Percentiles rank a stretch among this genome's conserved stretches.
These are phyloP conservation scores for Saturnia pavonia DNA, from an alignment of 2,888 invertebrate species.

Conservation along the genomic window DNA sequence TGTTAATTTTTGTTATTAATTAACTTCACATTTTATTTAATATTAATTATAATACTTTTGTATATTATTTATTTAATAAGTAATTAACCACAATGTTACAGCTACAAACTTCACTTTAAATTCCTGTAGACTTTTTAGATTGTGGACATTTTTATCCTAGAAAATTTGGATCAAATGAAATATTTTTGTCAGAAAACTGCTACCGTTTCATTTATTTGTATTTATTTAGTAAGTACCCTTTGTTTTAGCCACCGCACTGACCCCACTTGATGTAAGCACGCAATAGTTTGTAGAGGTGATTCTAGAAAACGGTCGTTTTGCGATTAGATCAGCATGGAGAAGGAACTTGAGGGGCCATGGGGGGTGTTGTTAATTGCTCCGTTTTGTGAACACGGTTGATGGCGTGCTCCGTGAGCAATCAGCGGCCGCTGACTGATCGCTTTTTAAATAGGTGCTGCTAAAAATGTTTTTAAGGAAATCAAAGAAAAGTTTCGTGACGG, in stretches of 20 bases:
- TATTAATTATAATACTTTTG: too few relatives aligned
- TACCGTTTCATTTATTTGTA: not conserved
- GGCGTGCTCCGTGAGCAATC: constrained; percentile 78
- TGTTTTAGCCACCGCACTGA: constrained; percentile 37
- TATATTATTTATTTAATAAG: too few relatives aligned
- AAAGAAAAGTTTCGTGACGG: constrained; percentile 65
- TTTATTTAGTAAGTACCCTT: constrained; percentile 14
- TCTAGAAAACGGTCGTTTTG: constrained; percentile 82
- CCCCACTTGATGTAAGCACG: constrained; percentile 58
- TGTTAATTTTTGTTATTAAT: too few relatives aligned
- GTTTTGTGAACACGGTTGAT: constrained; percentile 81
- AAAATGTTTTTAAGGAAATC: constrained; percentile 76
- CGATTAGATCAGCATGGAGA: constrained; percentile 74
- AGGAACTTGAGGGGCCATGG: constrained; percentile 49
- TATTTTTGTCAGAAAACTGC: not conserved
- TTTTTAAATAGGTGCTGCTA: constrained; percentile 81
- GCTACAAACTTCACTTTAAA: too few relatives aligned
- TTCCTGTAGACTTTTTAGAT: too few relatives aligned
- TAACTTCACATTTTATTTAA: too few relatives aligned
- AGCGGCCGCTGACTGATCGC: constrained; percentile 80
- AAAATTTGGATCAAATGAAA: not conserved
- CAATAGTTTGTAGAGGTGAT: constrained; percentile 78
- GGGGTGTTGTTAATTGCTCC: constrained; percentile 78
- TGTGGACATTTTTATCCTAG: not conserved
- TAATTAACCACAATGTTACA: too few relatives aligned